A percentile compares a stretch with the other conserved stretches of the same genome.
These are phyloP conservation scores for Orthonevra nobilis DNA, from an alignment of 2,888 invertebrate species.

Conservation along the genomic window DNA sequence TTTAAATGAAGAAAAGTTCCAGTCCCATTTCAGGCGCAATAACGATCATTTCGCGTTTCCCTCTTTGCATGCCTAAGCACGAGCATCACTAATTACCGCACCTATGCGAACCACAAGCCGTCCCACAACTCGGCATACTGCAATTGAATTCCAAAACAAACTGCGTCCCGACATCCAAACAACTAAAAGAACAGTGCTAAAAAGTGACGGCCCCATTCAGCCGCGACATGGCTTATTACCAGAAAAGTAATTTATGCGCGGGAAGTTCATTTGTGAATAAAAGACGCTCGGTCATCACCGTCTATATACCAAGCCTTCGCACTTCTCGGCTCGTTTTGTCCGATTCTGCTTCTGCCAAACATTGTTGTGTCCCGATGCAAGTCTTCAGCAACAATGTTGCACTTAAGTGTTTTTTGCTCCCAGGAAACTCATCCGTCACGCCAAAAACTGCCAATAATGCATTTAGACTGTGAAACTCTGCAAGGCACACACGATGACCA, in stretches of 20 bases:
- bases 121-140: background rate
- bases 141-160: constrained; percentile 19
- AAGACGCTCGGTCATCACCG: constrained; percentile 43
- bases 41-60: constrained; percentile 14
- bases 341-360: constrained; percentile 29
- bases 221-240: constrained; percentile 7
- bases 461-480: background rate
- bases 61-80: constrained; percentile 44
- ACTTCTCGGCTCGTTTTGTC: constrained; percentile 19
- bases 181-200: background rate
- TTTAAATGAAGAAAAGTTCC: constrained; percentile 5
- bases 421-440: background rate
- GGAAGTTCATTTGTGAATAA: constrained; percentile 29
- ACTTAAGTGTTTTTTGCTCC: no score
- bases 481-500: constrained; percentile 15
- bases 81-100: constrained; percentile 63
- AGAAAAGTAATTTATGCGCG: constrained; percentile 45
- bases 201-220: background rate
- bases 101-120: constrained; percentile 24
- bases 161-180: background rate
- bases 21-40: constrained; percentile 10
- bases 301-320: constrained; percentile 18
- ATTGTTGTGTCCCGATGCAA: constrained; percentile 21
- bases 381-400: background rate
- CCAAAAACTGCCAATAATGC: constrained; percentile 5